phyloP scores from a whole-genome alignment of 2,888 invertebrate species.

The Oscheius onirici region DNA sequence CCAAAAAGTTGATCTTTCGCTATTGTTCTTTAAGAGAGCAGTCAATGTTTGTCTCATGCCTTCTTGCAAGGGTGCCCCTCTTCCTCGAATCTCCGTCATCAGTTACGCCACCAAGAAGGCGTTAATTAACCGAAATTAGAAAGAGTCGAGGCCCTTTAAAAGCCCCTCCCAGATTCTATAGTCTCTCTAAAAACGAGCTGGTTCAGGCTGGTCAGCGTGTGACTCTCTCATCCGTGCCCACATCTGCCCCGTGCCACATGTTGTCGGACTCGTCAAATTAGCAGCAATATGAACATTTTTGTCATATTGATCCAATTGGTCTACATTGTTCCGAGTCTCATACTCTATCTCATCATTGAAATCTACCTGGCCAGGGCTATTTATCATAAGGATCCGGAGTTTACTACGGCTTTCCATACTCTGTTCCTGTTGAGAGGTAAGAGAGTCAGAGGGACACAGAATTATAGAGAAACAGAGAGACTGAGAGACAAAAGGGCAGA shows the following conservation, averaged over 20 bases:
- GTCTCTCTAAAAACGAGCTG: not conserved
- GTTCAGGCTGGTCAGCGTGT: conserved; percentile 21
- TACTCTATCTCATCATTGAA: conserved; percentile 38
- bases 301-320: conserved; percentile 33
- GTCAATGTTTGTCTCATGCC: no score
- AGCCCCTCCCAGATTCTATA: no score
- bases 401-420: conserved; percentile 46
- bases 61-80: no score
- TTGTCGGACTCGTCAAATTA: not conserved
- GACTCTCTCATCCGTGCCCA: conserved; percentile 12
- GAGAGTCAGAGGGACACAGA: not conserved
- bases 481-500: no score
- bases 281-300: conserved; percentile 1
- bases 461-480: not conserved
- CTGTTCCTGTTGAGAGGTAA: conserved; percentile 45
- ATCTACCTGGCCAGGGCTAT: conserved; percentile 38
- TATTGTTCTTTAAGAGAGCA: no score
- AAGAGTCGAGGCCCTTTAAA: not conserved
- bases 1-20: no score
- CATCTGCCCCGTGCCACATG: conserved; percentile 12
- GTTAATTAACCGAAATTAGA: no score
- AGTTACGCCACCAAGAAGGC: no score
- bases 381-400: conserved; percentile 38
- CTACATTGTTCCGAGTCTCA: conserved; percentile 43
- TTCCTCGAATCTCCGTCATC: no score